phyloP scores from a whole-genome alignment of 2,113 vertebrate species.

The Tachuris rubrigastra region DNA sequence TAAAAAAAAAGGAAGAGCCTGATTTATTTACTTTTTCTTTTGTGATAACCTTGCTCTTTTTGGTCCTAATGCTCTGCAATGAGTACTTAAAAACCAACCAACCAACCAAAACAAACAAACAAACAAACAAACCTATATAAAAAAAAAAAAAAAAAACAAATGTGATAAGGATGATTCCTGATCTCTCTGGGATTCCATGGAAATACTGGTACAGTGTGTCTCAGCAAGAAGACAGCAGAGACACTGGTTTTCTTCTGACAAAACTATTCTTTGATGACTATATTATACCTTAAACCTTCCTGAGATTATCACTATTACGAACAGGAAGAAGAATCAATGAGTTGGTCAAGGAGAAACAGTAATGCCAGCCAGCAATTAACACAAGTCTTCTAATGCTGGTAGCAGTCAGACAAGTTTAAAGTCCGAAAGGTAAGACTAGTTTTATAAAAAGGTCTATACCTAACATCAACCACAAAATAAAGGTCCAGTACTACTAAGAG shows the following conservation, averaged over 20 bases:
- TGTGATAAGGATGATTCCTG: neutral
- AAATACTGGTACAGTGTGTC: neutral
- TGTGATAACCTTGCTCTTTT: neutral
- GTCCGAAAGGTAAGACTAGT: neutral
- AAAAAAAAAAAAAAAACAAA: neutral
- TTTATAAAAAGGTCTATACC: neutral
- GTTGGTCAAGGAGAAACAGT: neutral
- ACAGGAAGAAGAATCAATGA: neutral
- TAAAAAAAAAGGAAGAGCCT: neutral
- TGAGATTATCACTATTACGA: accelerated
- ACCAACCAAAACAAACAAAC: neutral
- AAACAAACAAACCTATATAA: neutral
- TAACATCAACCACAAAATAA: neutral
- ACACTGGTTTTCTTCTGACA: neutral
- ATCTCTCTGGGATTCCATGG: neutral
- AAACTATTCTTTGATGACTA: neutral
- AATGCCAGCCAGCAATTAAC: neutral
- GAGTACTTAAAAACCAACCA: neutral
- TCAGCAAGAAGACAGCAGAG: neutral
- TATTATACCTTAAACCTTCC: neutral
- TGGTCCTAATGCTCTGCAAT: neutral
- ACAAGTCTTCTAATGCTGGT: neutral
- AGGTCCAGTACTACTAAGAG: neutral
- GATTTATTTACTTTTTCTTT: neutral
- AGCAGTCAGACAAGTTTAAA: neutral